phyloP scores from a whole-genome alignment of 2,113 vertebrate genomes.

The Casuarius casuarius region DNA sequence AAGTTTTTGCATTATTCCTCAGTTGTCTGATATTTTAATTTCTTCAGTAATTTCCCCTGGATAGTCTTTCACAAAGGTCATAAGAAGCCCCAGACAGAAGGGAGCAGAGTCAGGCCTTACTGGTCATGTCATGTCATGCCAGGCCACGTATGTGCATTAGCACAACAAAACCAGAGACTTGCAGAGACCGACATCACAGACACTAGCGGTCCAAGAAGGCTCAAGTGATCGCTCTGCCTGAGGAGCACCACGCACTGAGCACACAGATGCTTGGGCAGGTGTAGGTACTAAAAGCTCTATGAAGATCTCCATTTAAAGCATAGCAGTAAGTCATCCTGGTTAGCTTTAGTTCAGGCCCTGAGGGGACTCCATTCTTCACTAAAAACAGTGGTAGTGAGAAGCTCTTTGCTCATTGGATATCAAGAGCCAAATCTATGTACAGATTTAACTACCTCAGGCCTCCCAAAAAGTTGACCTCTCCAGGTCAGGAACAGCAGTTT shows the following conservation, averaged over 20 bases:
- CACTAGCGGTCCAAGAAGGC: background rate
- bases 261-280: background rate
- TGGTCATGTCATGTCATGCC: background rate
- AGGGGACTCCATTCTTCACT: background rate
- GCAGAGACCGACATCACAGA: background rate
- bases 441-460: background rate
- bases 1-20: background rate
- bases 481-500: background rate
- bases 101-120: background rate
- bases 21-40: background rate
- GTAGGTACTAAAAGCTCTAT: background rate
- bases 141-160: background rate
- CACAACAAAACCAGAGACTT: background rate
- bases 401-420: background rate
- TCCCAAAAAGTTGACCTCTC: background rate
- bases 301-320: background rate
- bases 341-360: background rate
- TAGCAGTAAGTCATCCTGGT: background rate
- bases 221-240: background rate
- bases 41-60: too few relatives aligned
- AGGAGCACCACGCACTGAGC: background rate
- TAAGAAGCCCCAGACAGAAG: background rate
- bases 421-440: background rate
- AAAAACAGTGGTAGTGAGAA: background rate
- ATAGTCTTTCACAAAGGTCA: background rate